Percentiles rank a stretch among this genome's conserved stretches.
Conservation (phyloP, 2,888 invertebrate species). For the Empis stercorea region DNA sequence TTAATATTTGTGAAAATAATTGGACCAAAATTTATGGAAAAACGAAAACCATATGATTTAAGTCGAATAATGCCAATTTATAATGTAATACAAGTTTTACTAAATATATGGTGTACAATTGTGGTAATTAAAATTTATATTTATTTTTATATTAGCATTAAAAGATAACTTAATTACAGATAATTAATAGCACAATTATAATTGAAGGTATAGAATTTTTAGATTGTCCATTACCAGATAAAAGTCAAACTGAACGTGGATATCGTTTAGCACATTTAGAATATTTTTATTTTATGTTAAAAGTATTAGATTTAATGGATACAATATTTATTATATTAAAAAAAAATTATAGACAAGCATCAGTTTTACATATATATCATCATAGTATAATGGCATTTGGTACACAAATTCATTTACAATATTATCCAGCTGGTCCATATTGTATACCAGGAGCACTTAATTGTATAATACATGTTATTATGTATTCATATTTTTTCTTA, state of each 20-base stretch:
- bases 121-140: background rate
- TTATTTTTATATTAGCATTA: background rate
- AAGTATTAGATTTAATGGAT: conserved; percentile 50
- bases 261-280: background rate
- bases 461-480: conserved; percentile 60
- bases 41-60: background rate
- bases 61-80: background rate
- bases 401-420: background rate
- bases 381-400: background rate
- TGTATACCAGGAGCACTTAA: conserved; percentile 54
- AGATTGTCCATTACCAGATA: background rate
- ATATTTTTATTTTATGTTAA: conserved; percentile 50
- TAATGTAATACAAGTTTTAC: background rate
- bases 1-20: background rate
- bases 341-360: conserved; percentile 42
- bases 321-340: conserved; percentile 56
- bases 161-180: background rate
- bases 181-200: too few relatives aligned
- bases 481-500: conserved; percentile 72
- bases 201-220: too few relatives aligned
- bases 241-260: background rate
- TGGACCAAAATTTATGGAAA: background rate
- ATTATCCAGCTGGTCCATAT: conserved; percentile 46
- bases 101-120: background rate
- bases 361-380: background rate